Evolutionary conservation across 2,888 invertebrate genomes (phyloP).

Genomic region (Camponotus fellah): DNA sequence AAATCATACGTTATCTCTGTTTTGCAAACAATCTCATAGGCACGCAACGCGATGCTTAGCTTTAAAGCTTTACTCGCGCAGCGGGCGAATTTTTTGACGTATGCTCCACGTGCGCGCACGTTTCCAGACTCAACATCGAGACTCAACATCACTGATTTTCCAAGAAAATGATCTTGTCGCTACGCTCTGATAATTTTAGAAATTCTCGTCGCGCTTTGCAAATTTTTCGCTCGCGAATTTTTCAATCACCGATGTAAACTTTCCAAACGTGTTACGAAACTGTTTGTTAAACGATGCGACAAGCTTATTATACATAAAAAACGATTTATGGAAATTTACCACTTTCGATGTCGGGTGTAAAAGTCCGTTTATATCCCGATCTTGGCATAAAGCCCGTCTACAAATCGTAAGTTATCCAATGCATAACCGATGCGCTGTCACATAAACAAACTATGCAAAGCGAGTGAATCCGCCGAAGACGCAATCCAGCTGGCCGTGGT

Average conservation of each 20-base stretch:
- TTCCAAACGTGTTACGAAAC: background rate
- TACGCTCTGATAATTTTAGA: slow-evolving; percentile 50
- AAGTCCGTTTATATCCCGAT: slow-evolving; percentile 54
- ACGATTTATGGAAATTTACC: slow-evolving; percentile 52
- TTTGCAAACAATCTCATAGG: slow-evolving; percentile 34
- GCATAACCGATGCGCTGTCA: slow-evolving; percentile 3
- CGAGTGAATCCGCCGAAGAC: slow-evolving; percentile 9
- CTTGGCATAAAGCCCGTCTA: slow-evolving; percentile 65
- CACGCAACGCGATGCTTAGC: background rate
- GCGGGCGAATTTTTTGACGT: background rate
- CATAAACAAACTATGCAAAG: slow-evolving; percentile 50
- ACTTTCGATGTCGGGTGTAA: background rate
- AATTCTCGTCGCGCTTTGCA: slow-evolving; percentile 18
- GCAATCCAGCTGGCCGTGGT: slow-evolving; percentile 15
- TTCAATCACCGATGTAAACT: slow-evolving; percentile 4
- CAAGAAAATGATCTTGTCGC: slow-evolving; percentile 35
- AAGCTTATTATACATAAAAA: slow-evolving; percentile 12
- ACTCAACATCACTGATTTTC: slow-evolving; percentile 37
- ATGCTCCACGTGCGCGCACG: background rate
- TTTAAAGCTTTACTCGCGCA: background rate
- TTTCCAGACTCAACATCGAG: background rate
- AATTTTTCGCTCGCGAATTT: background rate
- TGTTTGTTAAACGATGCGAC: background rate
- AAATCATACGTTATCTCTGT: slow-evolving; percentile 35
- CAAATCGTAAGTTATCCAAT: slow-evolving; percentile 58